Evolutionary conservation across 30 jellyfish, hydroid and myxozoan genomes (phyloP).

Genomic region (Morbakka virulenta): DNA sequence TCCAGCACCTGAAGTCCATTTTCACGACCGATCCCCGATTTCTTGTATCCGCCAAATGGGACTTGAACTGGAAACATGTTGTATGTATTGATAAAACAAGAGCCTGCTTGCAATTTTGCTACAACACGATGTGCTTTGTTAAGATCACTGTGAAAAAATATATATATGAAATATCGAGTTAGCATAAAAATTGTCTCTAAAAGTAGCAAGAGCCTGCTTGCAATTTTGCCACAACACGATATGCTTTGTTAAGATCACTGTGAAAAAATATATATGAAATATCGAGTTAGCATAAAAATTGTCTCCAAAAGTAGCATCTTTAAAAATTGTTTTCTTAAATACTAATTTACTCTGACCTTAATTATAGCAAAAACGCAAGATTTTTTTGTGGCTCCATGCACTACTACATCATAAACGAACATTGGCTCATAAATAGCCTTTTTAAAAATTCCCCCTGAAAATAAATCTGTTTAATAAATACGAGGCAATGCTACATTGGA

Average conservation of each 20-base stretch:
- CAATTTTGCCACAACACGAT: constrained; percentile 70
- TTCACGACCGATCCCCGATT: constrained; percentile 94
- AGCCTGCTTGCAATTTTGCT: constrained; percentile 81
- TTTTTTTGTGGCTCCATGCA: too few species aligned
- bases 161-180: background rate
- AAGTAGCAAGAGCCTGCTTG: constrained; percentile 94
- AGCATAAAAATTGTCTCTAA: background rate
- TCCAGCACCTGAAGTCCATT: constrained; percentile 85
- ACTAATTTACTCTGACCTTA: too few species aligned
- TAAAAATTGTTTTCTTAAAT: too few species aligned
- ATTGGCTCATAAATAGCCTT: too few species aligned
- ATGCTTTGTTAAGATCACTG: constrained; percentile 88
- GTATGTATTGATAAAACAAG: constrained; percentile 85
- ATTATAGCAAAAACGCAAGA: too few species aligned
- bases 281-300: too few species aligned
- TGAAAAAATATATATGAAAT: background rate
- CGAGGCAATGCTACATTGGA: too few species aligned
- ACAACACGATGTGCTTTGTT: constrained; percentile 87
- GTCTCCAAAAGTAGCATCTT: too few species aligned
- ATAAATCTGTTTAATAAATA: too few species aligned
- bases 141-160: constrained; percentile 48
- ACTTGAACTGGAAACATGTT: constrained; percentile 85
- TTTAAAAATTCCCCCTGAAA: too few species aligned
- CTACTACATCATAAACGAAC: too few species aligned
- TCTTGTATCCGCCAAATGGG: constrained; percentile 92